These are phyloP conservation scores for Neolamprologus modestus DNA, from an alignment of 2,113 vertebrate species.

Conservation along the genomic window DNA sequence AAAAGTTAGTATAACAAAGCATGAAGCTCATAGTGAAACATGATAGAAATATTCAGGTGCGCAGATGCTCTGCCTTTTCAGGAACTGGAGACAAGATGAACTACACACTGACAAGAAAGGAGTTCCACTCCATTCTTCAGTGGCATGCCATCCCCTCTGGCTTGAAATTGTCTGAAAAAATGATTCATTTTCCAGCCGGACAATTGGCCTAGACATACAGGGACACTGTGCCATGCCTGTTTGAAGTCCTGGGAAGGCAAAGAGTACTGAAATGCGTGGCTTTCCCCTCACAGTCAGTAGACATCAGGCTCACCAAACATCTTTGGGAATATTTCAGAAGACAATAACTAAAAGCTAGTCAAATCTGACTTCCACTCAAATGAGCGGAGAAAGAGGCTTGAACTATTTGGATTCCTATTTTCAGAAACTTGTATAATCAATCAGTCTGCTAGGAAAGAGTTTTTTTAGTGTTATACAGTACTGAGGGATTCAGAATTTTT, in stretches of 20 bases:
- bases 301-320: not conserved
- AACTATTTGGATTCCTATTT: not conserved
- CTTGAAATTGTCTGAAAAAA: not conserved
- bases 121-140: not conserved
- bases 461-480: not conserved
- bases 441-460: not conserved
- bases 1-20: not conserved
- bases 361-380: not conserved
- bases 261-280: not conserved
- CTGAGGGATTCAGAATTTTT: not conserved
- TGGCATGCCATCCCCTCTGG: not conserved
- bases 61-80: not conserved
- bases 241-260: constrained; percentile 36
- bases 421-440: not conserved
- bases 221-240: not conserved
- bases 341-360: not conserved
- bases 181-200: constrained; percentile 9
- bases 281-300: not conserved
- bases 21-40: not conserved
- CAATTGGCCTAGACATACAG: constrained; percentile 9
- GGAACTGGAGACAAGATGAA: not conserved
- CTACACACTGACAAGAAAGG: not conserved
- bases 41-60: not conserved
- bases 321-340: constrained; percentile 41
- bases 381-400: not conserved